These are phyloP conservation scores for Octodonta nipae DNA, from an alignment of 2,888 invertebrate species.

Conservation along the genomic window DNA sequence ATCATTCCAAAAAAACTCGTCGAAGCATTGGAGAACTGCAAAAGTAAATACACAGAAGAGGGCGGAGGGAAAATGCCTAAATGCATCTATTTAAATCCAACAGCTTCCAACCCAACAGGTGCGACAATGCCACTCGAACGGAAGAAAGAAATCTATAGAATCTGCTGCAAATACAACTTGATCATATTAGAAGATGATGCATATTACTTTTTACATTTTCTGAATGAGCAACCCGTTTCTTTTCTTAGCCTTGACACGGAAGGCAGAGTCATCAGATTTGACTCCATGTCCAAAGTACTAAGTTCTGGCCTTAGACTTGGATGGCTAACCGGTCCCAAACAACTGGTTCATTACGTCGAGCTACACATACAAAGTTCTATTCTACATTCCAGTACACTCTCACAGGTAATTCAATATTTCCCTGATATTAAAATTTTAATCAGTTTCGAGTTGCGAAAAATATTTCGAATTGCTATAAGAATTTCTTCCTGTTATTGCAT, in stretches of 20 bases:
- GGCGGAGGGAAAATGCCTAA: constrained; percentile 47
- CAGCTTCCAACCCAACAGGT: constrained; percentile 60
- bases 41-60: constrained; percentile 33
- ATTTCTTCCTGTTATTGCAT: too few relatives aligned
- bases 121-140: constrained; percentile 51
- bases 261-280: constrained; percentile 61
- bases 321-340: constrained; percentile 57
- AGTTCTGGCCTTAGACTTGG: constrained; percentile 60
- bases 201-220: constrained; percentile 64
- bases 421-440: neutral
- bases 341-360: constrained; percentile 48
- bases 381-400: constrained; percentile 49
- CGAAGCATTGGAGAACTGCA: constrained; percentile 42
- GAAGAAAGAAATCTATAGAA: constrained; percentile 53
- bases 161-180: constrained; percentile 64
- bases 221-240: constrained; percentile 46
- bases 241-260: constrained; percentile 62
- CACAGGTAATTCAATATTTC: constrained; percentile 41
- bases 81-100: constrained; percentile 60
- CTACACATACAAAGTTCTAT: constrained; percentile 58
- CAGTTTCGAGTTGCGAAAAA: neutral
- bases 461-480: constrained; percentile 1
- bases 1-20: constrained; percentile 48
- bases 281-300: constrained; percentile 65
- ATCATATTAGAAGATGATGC: constrained; percentile 73